phyloP scores from a whole-genome alignment of 1,140 invertebrate genomes.

The Proales similis region DNA sequence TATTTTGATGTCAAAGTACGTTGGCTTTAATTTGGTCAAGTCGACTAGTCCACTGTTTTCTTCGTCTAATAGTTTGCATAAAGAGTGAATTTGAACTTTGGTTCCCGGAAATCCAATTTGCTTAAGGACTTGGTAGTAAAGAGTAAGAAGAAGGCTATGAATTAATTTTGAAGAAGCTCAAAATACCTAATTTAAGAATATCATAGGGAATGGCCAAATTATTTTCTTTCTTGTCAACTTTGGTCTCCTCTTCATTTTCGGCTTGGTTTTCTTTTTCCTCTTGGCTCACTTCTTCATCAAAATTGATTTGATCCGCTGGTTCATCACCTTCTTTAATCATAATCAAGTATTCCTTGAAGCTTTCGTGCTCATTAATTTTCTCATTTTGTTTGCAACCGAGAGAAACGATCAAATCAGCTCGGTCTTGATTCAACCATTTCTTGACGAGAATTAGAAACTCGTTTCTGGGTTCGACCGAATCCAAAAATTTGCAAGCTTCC shows the following conservation, averaged over 20 bases:
- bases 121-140: background rate
- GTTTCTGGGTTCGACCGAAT: background rate
- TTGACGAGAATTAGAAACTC: background rate
- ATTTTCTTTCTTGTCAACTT: background rate
- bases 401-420: background rate
- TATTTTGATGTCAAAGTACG: slow-evolving; percentile 16
- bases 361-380: too few species aligned
- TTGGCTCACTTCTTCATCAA: too few species aligned
- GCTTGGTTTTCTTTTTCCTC: slow-evolving; percentile 22
- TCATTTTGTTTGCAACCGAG: slow-evolving; percentile 8
- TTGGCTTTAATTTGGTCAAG: background rate
- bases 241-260: background rate
- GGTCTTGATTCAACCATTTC: slow-evolving; percentile 23
- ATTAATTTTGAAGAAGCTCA: background rate
- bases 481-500: too few species aligned
- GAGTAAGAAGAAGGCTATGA: background rate
- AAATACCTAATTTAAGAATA: slow-evolving; percentile 20
- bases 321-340: too few species aligned
- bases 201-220: slow-evolving; percentile 8
- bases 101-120: slow-evolving; percentile 25
- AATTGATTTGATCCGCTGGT: too few species aligned
- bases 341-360: too few species aligned
- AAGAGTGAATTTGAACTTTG: slow-evolving; percentile 15
- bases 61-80: slow-evolving; percentile 27
- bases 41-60: slow-evolving; percentile 3